These are phyloP conservation scores for Plectropomus leopardus DNA, from an alignment of 2,113 vertebrate genomes.

Conservation along the genomic window DNA sequence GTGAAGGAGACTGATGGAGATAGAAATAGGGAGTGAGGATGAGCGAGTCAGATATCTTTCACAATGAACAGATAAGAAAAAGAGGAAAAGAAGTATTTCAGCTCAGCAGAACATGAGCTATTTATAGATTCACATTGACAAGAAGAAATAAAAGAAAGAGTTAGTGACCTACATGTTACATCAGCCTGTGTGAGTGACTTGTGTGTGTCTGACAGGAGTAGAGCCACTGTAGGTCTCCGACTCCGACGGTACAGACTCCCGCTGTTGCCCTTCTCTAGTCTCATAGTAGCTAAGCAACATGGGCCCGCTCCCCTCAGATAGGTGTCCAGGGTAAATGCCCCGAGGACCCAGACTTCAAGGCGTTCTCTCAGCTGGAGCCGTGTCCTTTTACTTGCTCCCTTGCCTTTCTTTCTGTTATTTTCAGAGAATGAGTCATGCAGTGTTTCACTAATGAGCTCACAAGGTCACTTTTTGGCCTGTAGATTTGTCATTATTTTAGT, in stretches of 20 bases:
- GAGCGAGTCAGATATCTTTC: conserved; percentile 16
- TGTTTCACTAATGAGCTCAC: neutral
- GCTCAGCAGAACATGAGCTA: conserved; percentile 11
- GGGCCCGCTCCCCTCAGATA: conserved; percentile 35
- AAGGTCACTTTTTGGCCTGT: neutral
- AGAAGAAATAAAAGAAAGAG: conserved; percentile 22
- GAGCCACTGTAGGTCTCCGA: conserved; percentile 14
- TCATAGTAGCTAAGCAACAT: conserved; percentile 73
- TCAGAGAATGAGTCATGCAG: neutral
- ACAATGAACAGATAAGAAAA: too few relatives aligned
- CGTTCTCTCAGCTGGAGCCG: conserved; percentile 32
- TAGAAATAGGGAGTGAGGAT: neutral
- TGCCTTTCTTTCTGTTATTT: neutral
- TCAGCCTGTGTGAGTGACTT: neutral
- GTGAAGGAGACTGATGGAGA: conserved; percentile 1
- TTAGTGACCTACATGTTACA: neutral
- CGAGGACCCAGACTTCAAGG: conserved; percentile 25
- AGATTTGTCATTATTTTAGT: neutral
- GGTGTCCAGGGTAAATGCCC: conserved; percentile 53
- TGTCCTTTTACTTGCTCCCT: neutral
- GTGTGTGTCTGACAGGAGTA: conserved; percentile 8
- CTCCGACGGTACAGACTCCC: conserved; percentile 36
- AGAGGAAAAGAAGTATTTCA: too few relatives aligned
- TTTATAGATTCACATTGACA: conserved; percentile 27
- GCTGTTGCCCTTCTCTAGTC: conserved; percentile 61